Evolutionary conservation across 2,113 vertebrate genomes (phyloP).

Genomic region (Spilogale gracilis): DNA sequence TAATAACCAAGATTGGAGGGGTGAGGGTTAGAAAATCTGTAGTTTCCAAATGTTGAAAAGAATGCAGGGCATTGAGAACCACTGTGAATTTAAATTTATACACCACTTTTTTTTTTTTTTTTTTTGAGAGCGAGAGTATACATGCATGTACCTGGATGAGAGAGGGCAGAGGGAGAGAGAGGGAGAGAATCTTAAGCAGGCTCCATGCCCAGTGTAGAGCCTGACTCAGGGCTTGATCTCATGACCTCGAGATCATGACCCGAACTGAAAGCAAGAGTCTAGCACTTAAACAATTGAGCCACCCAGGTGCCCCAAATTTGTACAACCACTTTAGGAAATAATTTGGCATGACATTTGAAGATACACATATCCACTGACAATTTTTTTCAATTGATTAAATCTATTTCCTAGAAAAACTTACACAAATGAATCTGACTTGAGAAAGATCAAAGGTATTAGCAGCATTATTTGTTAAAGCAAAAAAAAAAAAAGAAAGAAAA

Average conservation of each 20-base stretch:
- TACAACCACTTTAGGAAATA: background rate
- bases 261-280: background rate
- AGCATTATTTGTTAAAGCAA: background rate
- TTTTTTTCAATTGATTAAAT: background rate
- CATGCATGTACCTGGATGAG: background rate
- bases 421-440: background rate
- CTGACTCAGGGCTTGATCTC: background rate
- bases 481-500: background rate
- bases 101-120: background rate
- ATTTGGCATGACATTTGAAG: constrained; percentile 10
- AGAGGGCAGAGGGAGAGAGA: background rate
- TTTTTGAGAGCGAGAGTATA: background rate
- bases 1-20: background rate
- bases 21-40: background rate
- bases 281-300: background rate
- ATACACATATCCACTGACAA: background rate
- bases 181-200: no score
- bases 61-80: background rate
- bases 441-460: background rate
- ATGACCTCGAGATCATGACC: background rate
- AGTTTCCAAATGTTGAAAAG: background rate
- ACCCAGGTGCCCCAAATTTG: background rate
- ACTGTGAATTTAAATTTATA: background rate
- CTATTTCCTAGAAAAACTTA: background rate
- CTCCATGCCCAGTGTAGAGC: background rate